phyloP scores from a whole-genome alignment of 1,140 invertebrate species.

The Orussus abietinus region DNA sequence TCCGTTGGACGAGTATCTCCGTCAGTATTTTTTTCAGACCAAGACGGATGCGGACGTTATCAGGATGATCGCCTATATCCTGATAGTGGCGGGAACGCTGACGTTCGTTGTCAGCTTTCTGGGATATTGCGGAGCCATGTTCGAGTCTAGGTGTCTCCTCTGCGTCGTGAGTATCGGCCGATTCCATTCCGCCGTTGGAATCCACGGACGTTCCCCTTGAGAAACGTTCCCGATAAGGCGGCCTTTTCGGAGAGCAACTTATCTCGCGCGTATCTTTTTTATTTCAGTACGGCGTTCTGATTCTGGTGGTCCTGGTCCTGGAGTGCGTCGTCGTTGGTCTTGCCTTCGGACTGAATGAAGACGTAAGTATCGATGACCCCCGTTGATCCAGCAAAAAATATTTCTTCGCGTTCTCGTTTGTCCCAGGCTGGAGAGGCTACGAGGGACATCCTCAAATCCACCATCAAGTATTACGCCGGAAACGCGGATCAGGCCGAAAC shows the following conservation, averaged over 20 bases:
- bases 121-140: constrained; percentile 81
- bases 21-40: constrained; percentile 26
- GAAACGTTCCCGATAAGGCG: too few species aligned
- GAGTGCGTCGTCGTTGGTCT: constrained; percentile 70
- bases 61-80: constrained; percentile 64
- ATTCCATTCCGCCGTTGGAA: too few species aligned
- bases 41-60: constrained; percentile 54
- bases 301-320: constrained; percentile 66
- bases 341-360: constrained; percentile 65
- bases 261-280: too few species aligned
- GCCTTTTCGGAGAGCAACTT: too few species aligned
- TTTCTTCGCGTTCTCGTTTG: constrained; percentile 18
- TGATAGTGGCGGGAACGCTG: constrained; percentile 74
- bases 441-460: constrained; percentile 57
- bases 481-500: constrained; percentile 53
- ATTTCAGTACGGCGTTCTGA: constrained; percentile 68
- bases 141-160: constrained; percentile 76
- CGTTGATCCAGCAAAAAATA: constrained; percentile 4
- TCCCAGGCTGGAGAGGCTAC: constrained; percentile 57
- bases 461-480: constrained; percentile 58
- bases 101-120: constrained; percentile 81
- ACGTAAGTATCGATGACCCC: constrained; percentile 51
- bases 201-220: too few species aligned
- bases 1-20: too few species aligned
- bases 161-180: constrained; percentile 61